Evolutionary conservation across 2,888 invertebrate species (phyloP).

Genomic region (Ornithoptera priamus): DNA sequence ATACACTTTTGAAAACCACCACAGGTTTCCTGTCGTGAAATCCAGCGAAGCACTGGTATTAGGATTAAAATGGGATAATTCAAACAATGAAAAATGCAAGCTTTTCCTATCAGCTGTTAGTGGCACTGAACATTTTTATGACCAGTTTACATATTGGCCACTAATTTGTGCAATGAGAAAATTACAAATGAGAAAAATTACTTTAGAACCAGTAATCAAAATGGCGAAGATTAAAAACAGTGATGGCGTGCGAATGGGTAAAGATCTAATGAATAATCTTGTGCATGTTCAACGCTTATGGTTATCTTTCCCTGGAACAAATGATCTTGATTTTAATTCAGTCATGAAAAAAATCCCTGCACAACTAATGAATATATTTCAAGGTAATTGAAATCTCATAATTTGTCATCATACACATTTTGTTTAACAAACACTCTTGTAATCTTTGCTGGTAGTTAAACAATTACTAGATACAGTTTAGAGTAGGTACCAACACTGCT

Average conservation of each 20-base stretch:
- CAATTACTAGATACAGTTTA: no score
- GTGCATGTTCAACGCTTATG: slow-evolving; percentile 40
- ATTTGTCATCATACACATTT: not conserved
- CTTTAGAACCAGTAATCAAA: slow-evolving; percentile 45
- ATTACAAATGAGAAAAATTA: slow-evolving; percentile 50
- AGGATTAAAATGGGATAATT: slow-evolving; percentile 50
- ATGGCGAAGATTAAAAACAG: slow-evolving; percentile 52
- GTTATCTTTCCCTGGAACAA: slow-evolving; percentile 41
- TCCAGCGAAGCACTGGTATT: slow-evolving; percentile 46
- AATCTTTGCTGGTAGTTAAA: no score
- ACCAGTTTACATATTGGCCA: slow-evolving; percentile 52
- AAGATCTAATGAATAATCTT: slow-evolving; percentile 40
- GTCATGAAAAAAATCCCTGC: slow-evolving; percentile 33
- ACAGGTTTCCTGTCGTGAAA: slow-evolving; percentile 41
- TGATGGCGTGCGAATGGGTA: slow-evolving; percentile 44
- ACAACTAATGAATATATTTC: slow-evolving; percentile 27
- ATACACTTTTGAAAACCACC: slow-evolving; percentile 50
- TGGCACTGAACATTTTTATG: slow-evolving; percentile 52
- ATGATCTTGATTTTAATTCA: slow-evolving; percentile 34
- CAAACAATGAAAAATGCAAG: slow-evolving; percentile 39
- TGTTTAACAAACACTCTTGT: no score
- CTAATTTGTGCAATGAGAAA: slow-evolving; percentile 53
- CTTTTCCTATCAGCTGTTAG: slow-evolving; percentile 52
- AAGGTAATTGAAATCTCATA: not conserved
- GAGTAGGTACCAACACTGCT: no score